A percentile compares a stretch with the other conserved stretches of the same genome.
These are phyloP conservation scores for Pectinophora gossypiella DNA, from an alignment of 1,140 invertebrate species.

Conservation along the genomic window DNA sequence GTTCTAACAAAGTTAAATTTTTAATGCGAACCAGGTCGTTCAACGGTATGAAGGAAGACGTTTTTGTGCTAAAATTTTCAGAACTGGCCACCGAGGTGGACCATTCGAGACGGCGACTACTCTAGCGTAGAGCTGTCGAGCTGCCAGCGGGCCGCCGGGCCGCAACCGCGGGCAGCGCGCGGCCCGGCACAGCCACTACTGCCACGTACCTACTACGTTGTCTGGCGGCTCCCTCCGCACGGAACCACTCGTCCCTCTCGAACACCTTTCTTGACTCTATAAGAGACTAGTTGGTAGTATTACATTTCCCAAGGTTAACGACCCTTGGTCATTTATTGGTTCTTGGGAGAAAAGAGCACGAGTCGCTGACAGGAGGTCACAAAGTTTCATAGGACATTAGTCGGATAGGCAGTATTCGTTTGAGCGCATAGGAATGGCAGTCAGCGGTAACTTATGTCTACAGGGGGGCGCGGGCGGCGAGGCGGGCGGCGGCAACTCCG, in stretches of 20 bases:
- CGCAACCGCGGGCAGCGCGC: no score
- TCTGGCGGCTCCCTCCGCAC: background rate
- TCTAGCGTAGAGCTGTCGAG: slow-evolving; percentile 50
- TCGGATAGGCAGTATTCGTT: slow-evolving; percentile 57
- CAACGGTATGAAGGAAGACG: slow-evolving; percentile 73
- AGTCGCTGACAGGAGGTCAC: slow-evolving; percentile 37
- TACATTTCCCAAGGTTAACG: slow-evolving; percentile 13
- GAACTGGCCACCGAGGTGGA: slow-evolving; percentile 36
- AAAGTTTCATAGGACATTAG: slow-evolving; percentile 40
- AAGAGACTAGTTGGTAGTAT: background rate
- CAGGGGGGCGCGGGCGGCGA: slow-evolving; percentile 56
- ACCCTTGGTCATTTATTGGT: slow-evolving; percentile 15
- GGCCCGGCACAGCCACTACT: slow-evolving; percentile 27
- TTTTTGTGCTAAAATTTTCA: slow-evolving; percentile 69
- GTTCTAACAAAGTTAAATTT: slow-evolving; percentile 66
- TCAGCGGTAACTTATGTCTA: slow-evolving; percentile 65
- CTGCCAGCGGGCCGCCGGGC: slow-evolving; percentile 19
- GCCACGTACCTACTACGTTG: slow-evolving; percentile 27
- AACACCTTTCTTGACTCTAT: background rate
- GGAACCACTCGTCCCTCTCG: background rate
- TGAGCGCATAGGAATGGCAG: slow-evolving; percentile 59
- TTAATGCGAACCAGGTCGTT: slow-evolving; percentile 66
- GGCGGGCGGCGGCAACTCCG: slow-evolving; percentile 60
- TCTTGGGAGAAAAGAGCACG: slow-evolving; percentile 24
- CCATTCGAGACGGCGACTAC: slow-evolving; percentile 43